Evolutionary conservation across 2,888 invertebrate genomes (phyloP), one percentile per base, ranked within the genome.

Genomic region (Drosophila infuscata): DNA sequence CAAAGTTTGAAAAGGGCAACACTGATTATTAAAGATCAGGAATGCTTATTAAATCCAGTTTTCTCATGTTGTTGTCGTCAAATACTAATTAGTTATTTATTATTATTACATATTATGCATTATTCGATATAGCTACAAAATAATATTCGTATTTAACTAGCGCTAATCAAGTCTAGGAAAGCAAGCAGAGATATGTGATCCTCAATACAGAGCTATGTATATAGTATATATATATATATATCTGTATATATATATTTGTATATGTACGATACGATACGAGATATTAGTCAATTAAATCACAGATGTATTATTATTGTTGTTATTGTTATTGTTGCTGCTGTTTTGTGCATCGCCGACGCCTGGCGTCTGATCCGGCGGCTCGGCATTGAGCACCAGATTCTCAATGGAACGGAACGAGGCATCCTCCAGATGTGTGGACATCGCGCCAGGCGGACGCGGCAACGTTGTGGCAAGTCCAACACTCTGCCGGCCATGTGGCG

Each of bases 271-370:
- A 43, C 29, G 62, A 48, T 56, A 64, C 20, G 62, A 48, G 48
- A 64, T 66, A 82, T 89, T 89, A 87, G 86, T 88, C 86, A 89
- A 88, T 92, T 89, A 92, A 89, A 92, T 92, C 92, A 92, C 92
- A 92, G 92, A 92, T 86, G 92, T 91, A 88, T 82, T 83, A 81
- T 91, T 92, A 71, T 72, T 65, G 51, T 46, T 46, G 25, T 41
- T 48, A 15, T 58, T 48, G 43, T 29, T 59, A 29, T 36, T 60
- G 49, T 29, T 54, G n/a, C n/a, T 29, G 25, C 29, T 56, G 38
- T 66, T 61, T 60, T 78, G 80, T 62, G 58, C 68, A 57, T 72
- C 65, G 17, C 65, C 82, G 33, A 91, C 90, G 46, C 91, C 87
- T 58, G 89, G 91, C 68, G 92, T 92, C 73, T 92, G 86, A 66